These are phyloP conservation scores for Erpetoichthys calabaricus DNA, from an alignment of 2,797 vertebrate genomes.

Conservation along the genomic window DNA sequence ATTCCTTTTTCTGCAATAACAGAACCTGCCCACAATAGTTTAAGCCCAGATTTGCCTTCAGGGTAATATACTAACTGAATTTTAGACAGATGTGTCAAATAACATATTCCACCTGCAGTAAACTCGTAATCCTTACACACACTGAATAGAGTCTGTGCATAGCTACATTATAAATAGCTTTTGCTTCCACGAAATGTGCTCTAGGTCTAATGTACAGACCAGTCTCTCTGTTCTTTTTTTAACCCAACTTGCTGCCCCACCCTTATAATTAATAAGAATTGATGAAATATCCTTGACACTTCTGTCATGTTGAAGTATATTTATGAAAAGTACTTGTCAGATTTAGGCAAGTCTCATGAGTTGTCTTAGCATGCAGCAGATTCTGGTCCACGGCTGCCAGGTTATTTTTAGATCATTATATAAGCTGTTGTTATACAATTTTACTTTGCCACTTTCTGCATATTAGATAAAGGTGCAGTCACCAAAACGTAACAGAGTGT, in stretches of 20 bases:
- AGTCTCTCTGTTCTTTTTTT: not conserved
- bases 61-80: not conserved
- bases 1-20: not conserved
- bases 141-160: not conserved
- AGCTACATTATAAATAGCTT: not conserved
- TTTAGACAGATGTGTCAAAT: slow-evolving; percentile 3
- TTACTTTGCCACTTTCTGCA: no score
- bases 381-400: no score
- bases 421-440: no score
- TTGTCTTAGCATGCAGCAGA: not conserved
- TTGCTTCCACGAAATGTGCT: not conserved
- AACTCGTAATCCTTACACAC: not conserved
- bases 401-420: no score
- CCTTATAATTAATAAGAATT: not conserved
- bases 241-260: not conserved
- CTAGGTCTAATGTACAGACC: not conserved
- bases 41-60: not conserved
- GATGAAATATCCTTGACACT: not conserved
- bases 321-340: not conserved
- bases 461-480: no score
- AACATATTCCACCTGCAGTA: not conserved
- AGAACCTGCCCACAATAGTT: slow-evolving; percentile 1
- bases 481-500: no score
- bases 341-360: not conserved
- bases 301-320: not conserved